Evolutionary conservation across 2,113 vertebrate species (phyloP), one percentile per base, ranked within the genome.

Genomic region (Zosterops hypoxanthus): DNA sequence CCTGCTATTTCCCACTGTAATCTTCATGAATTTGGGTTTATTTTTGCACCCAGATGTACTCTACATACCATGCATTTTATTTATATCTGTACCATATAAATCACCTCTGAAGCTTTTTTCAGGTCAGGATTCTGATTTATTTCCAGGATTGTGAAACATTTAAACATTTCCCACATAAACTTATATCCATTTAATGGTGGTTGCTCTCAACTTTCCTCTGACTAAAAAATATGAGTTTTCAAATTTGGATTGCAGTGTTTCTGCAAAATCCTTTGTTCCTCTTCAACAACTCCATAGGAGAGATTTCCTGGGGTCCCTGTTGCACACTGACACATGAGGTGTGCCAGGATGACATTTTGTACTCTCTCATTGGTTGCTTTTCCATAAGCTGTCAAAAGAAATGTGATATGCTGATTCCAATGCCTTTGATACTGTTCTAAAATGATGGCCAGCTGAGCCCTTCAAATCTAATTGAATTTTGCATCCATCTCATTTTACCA

Each of bases 381-480:
- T 83, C 91, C 80, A 95, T 82, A 81, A 88, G 19, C 91, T 3
- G 18, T 88, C 83, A 78, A 86, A 94, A 82, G 33, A 64, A 93
- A 88, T 90, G 61, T 0, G 8, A 78, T 94, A 86, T 60, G 64
- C 91, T 86, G 86, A 92, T 97, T 82, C 75, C 76, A 93, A 18
- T 83, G 86, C 26, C 94, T 96, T 94, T 97, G 95, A 94, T 90
- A 36, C 61, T 69, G 59, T 94, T 94, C 79, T 96, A 90, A 96
- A 95, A 86, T 2, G 75, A 85, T 96, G 92, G 82, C 94, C 82
- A 95, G 92, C 91, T 96, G 95, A 96, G 94, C 80, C 82, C 64
- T 94, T 95, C 91, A 88, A 84, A 88, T 77, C 34, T 97, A 92
- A 92, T 90, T 92, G 86, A 96, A 92, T 95, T 93, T 94, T 94